Evolutionary conservation across 2,113 vertebrate genomes (phyloP).

Genomic region (Elephas maximus): DNA sequence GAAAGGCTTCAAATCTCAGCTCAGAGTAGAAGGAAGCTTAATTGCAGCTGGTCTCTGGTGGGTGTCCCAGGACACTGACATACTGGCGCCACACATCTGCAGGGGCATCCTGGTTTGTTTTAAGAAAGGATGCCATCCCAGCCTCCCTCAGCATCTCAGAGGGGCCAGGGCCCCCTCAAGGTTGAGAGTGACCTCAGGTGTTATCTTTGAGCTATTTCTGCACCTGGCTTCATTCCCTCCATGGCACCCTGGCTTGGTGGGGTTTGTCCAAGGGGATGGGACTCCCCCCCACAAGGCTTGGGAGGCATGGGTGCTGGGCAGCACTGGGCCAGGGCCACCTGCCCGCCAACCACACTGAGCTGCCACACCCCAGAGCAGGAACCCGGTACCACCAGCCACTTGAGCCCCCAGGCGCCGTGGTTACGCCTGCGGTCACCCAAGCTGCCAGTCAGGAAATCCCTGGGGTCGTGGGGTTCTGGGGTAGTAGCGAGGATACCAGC

Average conservation of each 20-base stretch:
- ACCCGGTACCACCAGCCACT: slow-evolving; percentile 73
- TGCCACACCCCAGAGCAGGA: slow-evolving; percentile 78
- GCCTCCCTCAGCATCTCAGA: neutral
- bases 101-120: neutral
- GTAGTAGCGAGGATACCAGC: slow-evolving; percentile 31
- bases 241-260: neutral
- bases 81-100: rapidly evolving
- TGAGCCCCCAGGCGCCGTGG: slow-evolving; percentile 78
- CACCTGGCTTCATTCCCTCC: neutral
- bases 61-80: no score
- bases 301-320: neutral
- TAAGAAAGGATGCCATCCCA: neutral
- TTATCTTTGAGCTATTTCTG: neutral
- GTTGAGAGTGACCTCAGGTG: neutral
- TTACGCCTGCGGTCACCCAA: slow-evolving; percentile 81
- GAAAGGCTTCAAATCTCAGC: neutral
- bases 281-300: neutral
- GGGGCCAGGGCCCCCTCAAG: neutral
- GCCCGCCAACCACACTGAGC: slow-evolving; percentile 64
- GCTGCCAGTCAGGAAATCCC: slow-evolving; percentile 81
- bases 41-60: no score
- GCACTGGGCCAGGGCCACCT: neutral
- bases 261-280: rapidly evolving
- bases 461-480: slow-evolving; percentile 75
- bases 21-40: neutral